Base-by-base conservation (phyloP, 2,888 invertebrate genomes). In the Clistopyga incitator region DNA sequence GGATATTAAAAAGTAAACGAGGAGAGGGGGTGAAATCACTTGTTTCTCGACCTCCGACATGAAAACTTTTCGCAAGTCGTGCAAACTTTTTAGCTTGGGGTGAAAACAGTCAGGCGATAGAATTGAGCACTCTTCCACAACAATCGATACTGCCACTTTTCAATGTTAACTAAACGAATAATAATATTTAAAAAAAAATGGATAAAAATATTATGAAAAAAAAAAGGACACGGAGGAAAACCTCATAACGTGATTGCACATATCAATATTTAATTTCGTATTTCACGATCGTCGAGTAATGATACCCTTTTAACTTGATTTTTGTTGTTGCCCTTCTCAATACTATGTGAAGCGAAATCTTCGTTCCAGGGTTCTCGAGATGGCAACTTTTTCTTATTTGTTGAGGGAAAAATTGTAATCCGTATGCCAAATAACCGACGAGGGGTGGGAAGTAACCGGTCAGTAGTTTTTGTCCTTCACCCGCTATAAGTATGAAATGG, bases 111-210 rank as follows among this genome's bases (percentile, higher is more conserved):
- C 67, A 70, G 77, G 50, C 25, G 81, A 81, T 45, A 78, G 61
- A 42, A 71, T 11, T 70, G 45, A 70, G 64, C 68, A 50, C 70
- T 67, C 59, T 75, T 76, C 71, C 74, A 67, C 61, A 74, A 76
- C 15, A 70, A 83, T 82, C 78, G 67, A 81, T 76, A 81, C 82
- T 83, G 82, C 83, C 82, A 81, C 83, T 81, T 80, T 81, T 72
- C 67, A 61, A 70, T 77, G 29, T 67, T 78, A 50, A 61, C 50
- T 67, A 23, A 59, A 67, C 42, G 64, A 77, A 71, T 45, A 54
- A 56, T 71, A 18, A 56, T 56, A 61, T 13, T 38, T 65, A 20
- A 59, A 34, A 67, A 61, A 23, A 15, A 38, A 38, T 38, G 8
- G 4, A 47, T 6, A 38, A 71, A 61, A 47, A 18, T 23, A 67